Conservation (phyloP, 2,888 invertebrate species). For the Hypomecis atomaria region DNA sequence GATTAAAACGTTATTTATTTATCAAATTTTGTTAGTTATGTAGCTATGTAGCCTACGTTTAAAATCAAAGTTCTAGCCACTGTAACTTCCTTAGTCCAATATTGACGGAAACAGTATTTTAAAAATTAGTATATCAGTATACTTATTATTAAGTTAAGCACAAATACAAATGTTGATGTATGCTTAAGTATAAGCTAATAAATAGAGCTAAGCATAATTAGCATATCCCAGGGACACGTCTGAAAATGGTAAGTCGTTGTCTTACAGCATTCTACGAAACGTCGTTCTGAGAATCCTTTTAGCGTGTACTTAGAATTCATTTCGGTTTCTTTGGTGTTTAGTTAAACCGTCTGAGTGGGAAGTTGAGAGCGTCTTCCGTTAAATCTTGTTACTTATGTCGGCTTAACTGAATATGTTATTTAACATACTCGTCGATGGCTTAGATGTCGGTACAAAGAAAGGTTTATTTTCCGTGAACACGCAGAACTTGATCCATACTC, state of each 20-base stretch:
- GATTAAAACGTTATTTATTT: no score
- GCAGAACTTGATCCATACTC: background rate
- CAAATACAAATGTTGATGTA: no score
- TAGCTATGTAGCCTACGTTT: no score
- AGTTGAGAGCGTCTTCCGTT: conserved; percentile 20
- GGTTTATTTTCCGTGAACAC: background rate
- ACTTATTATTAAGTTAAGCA: no score
- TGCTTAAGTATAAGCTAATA: no score
- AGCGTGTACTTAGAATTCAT: conserved; percentile 37
- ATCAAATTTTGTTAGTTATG: no score
- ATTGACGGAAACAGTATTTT: no score
- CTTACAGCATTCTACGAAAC: conserved; percentile 34
- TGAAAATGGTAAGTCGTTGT: background rate
- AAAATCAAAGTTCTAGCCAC: no score
- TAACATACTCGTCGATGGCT: conserved; percentile 14
- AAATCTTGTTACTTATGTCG: conserved; percentile 21
- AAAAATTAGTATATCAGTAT: no score
- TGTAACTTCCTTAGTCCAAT: no score
- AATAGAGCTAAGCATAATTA: no score
- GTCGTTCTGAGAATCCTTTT: conserved; percentile 35
- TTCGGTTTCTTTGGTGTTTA: conserved; percentile 33
- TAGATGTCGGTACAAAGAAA: conserved; percentile 2
- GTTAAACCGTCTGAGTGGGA: conserved; percentile 28
- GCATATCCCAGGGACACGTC: no score
- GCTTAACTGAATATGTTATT: conserved; percentile 21